These are phyloP conservation scores for Ageneiosus marmoratus DNA, from an alignment of 2,113 vertebrate genomes.

Conservation along the genomic window DNA sequence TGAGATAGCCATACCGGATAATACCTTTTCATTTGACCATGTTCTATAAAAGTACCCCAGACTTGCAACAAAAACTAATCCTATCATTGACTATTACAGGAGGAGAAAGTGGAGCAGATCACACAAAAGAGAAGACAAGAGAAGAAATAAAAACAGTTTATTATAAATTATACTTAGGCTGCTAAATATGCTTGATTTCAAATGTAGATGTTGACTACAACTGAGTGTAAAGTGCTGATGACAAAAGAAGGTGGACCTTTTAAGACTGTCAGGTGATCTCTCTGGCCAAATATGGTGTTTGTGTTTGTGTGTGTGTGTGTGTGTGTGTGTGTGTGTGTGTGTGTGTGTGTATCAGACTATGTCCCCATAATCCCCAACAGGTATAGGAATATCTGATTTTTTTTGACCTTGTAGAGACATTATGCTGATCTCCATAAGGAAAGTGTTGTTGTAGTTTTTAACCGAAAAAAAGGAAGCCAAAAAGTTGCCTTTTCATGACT, in stretches of 20 bases:
- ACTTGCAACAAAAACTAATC: conserved; percentile 34
- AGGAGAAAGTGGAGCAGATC: conserved; percentile 8
- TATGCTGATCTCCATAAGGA: no score
- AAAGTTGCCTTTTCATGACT: no score
- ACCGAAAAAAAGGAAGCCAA: no score
- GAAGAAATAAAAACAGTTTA: conserved; percentile 13
- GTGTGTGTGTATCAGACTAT: background rate
- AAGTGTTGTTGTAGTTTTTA: no score
- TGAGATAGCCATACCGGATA: conserved; percentile 1
- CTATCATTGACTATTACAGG: conserved; percentile 17
- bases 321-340: background rate
- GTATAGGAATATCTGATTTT: no score
- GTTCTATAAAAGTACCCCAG: conserved; percentile 35
- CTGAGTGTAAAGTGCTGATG: background rate
- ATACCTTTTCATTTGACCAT: conserved; percentile 4
- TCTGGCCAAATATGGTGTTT: background rate
- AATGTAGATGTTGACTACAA: conserved; percentile 5
- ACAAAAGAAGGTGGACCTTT: background rate
- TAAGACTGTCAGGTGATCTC: background rate
- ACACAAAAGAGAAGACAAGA: background rate
- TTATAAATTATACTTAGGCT: conserved; percentile 21
- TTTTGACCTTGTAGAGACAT: no score
- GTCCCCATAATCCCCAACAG: no score
- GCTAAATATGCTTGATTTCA: conserved; percentile 1
- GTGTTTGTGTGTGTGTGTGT: conserved; percentile 1